Base-by-base conservation (phyloP, 2,113 vertebrate species). In the Pungitius pungitius region DNA sequence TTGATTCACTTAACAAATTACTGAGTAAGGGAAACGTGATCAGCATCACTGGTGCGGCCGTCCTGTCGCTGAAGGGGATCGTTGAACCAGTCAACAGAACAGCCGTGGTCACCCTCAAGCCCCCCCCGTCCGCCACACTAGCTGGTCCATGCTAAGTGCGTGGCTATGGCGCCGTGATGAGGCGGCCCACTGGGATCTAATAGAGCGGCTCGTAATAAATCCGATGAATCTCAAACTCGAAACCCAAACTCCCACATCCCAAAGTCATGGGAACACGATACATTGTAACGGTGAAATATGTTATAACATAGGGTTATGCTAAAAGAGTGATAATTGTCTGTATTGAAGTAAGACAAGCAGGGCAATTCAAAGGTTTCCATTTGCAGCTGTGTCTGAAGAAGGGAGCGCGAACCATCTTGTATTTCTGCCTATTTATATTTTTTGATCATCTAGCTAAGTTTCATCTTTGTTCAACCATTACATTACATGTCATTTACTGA, bases 131-230 rank as follows among this genome's bases (percentile, higher is more conserved):
- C 76, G 51, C 58, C 49, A 47, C 37, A 27, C 63, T 30, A 27
- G 55, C 64, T 58, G 47, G 20, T 69, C 40, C 47, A 49, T 49
- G 45, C 20, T 49, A 49, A 49, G 20, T 47, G 62, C 57, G 75
- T 56, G 24, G 69, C 57, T 67, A 76, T 73, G 76, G 66, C 43
- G 52, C 39, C 62, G 69, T 73, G 69, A 86, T 83, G 84, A 81
- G 58, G 30, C 54, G 39, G 74, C 52, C 57, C 49, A 24, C 66
- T 73, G 75, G 77, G 55, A 14, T 56, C 69, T 66, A 80, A 85
- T 74, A 62, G 51, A 85, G 59, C 43, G 1, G 63, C 47, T 74
- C 7, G 45, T 71, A 69, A 82, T 78, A 82, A 77, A 22, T 76
- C 65, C 69, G 62, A 84, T 86, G 35, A 73, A 80, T 30, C 76